Evolutionary conservation across 2,113 vertebrate species (phyloP).

Genomic region (Ellobius talpinus): DNA sequence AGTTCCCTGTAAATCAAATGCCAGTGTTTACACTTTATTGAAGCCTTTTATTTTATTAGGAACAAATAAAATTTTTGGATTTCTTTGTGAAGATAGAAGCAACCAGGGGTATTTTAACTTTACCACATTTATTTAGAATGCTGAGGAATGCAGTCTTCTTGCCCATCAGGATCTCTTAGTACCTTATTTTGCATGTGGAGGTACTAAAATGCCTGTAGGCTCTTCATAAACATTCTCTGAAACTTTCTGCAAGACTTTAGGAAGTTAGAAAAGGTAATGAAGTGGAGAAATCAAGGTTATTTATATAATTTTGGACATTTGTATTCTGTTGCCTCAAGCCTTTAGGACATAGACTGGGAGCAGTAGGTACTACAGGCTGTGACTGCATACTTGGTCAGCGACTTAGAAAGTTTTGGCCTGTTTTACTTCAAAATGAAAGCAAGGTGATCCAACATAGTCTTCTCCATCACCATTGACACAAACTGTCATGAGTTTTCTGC

Average conservation of each 20-base stretch:
- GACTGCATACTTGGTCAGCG: not conserved
- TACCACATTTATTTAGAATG: conserved; percentile 33
- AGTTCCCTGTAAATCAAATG: conserved; percentile 78
- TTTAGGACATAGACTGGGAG: not conserved
- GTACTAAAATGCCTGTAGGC: not conserved
- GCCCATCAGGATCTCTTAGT: not conserved
- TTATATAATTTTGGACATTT: conserved; percentile 53
- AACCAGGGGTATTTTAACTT: conserved; percentile 5
- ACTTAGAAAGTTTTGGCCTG: conserved; percentile 6
- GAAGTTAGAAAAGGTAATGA: conserved; percentile 40
- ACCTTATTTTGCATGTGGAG: not conserved
- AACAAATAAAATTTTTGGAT: conserved; percentile 59
- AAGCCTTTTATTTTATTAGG: conserved; percentile 66
- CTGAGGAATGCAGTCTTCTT: not conserved
- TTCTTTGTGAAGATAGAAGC: conserved; percentile 58
- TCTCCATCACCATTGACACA: not conserved
- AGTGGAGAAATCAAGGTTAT: conserved; percentile 31
- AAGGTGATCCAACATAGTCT: not conserved
- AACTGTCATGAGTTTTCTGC: not conserved
- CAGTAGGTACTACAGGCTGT: not conserved
- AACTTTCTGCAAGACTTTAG: conserved; percentile 42
- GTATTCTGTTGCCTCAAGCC: not conserved
- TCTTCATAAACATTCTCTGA: not conserved
- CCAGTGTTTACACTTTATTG: conserved; percentile 70
- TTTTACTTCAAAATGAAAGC: not conserved